Evolutionary conservation across 2,888 invertebrate genomes (phyloP), one percentile per base, ranked within the genome.

Genomic region (Lithosia quadra): DNA sequence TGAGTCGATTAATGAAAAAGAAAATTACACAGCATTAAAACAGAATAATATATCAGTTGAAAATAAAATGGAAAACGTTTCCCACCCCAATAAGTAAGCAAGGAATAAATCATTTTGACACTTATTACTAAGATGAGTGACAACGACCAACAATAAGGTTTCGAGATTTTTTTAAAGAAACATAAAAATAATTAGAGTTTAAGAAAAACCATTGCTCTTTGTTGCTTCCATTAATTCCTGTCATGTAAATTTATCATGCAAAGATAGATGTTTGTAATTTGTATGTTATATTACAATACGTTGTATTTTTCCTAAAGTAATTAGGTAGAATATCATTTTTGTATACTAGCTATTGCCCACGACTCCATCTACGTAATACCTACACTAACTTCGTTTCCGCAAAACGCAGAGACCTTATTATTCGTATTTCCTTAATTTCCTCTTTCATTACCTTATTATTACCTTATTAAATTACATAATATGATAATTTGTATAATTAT

Each of bases 101-200:
- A 78, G 80, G 78, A 84, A 88, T 88, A 87, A 88, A 88, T 88
- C 87, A 87, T 87, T 86, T 86, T 86, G 89, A 89, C 90, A 85
- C 84, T 88, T 90, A 89, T 90, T 90, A 85, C 88, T 73, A 72
- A 84, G 86, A 88, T 90, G 89, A 90, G 82, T 86, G n/a, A n/a
- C n/a, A 86, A 90, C 85, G 89, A 84, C 78, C 82, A 76, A 81
- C 83, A 83, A 84, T 86, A 82, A 85, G 83, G 83, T 84, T 77
- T 39, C 61, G 74, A 74, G 79, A 71, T 74, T 76, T 79, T n/a
- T 85, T 83, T 85, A 81, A 81, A 75, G 80, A 83, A 84, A 81
- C 80, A 84, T 76, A 68, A 79, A 82, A 82, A 83, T 85, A 85
- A 87, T 86, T 86, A 86, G 79, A 68, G 65, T 72, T 67, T 72